A percentile compares a stretch with the other conserved stretches of the same genome.
phyloP scores from a whole-genome alignment of 2,888 invertebrate genomes.

The Piscicola geometra region DNA sequence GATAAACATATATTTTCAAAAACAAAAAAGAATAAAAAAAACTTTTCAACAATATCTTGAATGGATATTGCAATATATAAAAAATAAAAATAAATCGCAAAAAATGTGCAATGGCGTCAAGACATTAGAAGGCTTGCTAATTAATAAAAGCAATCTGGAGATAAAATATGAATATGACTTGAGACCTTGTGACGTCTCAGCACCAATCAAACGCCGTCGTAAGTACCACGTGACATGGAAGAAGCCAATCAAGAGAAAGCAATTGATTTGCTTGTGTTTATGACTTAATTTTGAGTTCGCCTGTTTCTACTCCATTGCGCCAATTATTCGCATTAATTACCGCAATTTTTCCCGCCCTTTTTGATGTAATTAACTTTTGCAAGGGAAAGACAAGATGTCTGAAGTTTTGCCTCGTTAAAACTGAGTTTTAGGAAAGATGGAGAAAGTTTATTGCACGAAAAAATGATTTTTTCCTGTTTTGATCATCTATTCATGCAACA shows the following conservation, averaged over 20 bases:
- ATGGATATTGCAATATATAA: too few relatives aligned
- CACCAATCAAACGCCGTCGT: constrained; percentile 3
- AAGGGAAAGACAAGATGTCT: too few relatives aligned
- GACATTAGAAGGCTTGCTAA: not conserved
- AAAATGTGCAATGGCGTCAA: not conserved
- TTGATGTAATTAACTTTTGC: too few relatives aligned
- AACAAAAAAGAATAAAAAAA: not conserved
- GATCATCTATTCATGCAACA: too few relatives aligned
- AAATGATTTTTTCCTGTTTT: too few relatives aligned
- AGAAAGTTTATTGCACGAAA: too few relatives aligned
- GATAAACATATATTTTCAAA: too few relatives aligned
- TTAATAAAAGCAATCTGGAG: constrained; percentile 15
- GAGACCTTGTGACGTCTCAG: not conserved
- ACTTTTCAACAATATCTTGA: not conserved
- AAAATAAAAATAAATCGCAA: not conserved
- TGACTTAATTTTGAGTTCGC: not conserved
- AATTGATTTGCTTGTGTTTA: not conserved
- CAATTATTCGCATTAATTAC: too few relatives aligned
- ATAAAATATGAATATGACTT: constrained; percentile 4
- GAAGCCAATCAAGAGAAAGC: constrained; percentile 1
- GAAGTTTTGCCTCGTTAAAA: too few relatives aligned
- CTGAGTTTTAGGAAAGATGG: too few relatives aligned
- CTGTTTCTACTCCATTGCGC: too few relatives aligned
- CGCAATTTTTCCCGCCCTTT: too few relatives aligned
- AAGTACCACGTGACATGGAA: constrained; percentile 10